These are phyloP conservation scores for Intellagama lesueurii DNA, from an alignment of 2,797 vertebrate species.

Conservation along the genomic window DNA sequence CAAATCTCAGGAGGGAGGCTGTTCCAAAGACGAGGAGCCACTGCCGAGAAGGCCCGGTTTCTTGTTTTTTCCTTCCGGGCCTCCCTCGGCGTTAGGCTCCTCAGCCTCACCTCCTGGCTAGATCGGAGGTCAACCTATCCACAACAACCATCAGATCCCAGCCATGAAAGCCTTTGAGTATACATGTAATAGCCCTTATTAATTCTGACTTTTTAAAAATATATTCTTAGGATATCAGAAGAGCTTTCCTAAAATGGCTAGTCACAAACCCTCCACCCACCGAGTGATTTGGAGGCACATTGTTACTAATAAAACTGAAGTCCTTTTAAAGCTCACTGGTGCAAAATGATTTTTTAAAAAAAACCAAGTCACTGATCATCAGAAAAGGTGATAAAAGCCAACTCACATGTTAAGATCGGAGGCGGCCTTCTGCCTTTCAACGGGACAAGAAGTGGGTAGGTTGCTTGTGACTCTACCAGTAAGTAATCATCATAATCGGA, in stretches of 20 bases:
- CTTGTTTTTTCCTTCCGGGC: too few species aligned
- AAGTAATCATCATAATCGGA: constrained; percentile 89
- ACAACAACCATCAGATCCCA: too few species aligned
- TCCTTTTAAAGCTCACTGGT: not conserved
- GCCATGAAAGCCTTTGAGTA: too few species aligned
- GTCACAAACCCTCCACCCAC: not conserved
- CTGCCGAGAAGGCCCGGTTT: too few species aligned
- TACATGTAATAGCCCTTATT: too few species aligned
- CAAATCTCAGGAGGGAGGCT: too few species aligned
- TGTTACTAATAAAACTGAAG: not conserved
- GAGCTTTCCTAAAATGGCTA: too few species aligned
- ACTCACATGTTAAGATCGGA: constrained; percentile 89
- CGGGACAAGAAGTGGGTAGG: constrained; percentile 84
- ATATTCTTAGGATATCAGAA: not conserved
- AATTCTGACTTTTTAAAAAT: too few species aligned
- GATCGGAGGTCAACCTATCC: too few species aligned
- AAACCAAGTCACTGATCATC: not conserved
- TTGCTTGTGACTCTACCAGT: constrained; percentile 85
- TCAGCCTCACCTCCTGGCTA: too few species aligned
- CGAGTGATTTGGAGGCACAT: not conserved
- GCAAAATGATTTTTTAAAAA: not conserved
- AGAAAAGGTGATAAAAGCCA: not conserved
- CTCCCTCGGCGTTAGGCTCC: too few species aligned
- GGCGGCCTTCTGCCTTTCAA: constrained; percentile 86
- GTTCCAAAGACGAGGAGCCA: too few species aligned